phyloP scores from a whole-genome alignment of 2,888 invertebrate species.

The Caenorhabditis sulstoni region DNA sequence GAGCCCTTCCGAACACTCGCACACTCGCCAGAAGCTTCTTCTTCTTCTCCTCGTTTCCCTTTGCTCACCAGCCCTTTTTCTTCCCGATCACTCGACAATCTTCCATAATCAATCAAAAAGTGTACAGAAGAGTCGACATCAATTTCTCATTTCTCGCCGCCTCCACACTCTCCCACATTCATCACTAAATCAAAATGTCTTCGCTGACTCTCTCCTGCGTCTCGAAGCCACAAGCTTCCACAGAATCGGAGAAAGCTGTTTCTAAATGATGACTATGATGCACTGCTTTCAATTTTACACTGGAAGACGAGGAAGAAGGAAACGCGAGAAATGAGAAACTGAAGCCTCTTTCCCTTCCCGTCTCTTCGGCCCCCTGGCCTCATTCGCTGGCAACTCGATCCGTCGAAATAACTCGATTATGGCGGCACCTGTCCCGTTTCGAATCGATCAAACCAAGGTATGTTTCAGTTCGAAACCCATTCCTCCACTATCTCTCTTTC shows the following conservation, averaged over 20 bases:
- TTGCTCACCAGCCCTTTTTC: too few relatives aligned
- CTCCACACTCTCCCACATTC: too few relatives aligned
- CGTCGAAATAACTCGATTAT: constrained; percentile 47
- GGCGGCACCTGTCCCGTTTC: constrained; percentile 65
- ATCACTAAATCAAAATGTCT: neutral
- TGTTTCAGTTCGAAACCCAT: neutral
- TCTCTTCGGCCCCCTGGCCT: constrained; percentile 18
- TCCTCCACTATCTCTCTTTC: too few relatives aligned
- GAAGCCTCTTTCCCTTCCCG: constrained; percentile 22
- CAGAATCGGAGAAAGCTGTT: neutral
- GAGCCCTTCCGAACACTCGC: too few relatives aligned
- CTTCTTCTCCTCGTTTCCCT: too few relatives aligned
- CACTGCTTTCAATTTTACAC: constrained; percentile 54
- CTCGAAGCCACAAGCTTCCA: constrained; percentile 15
- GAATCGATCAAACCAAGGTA: constrained; percentile 57
- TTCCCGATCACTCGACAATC: too few relatives aligned
- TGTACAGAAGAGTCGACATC: too few relatives aligned
- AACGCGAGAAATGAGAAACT: too few relatives aligned
- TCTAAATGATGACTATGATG: constrained; percentile 35
- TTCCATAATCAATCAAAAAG: too few relatives aligned
- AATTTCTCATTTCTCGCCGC: too few relatives aligned
- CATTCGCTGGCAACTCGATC: neutral
- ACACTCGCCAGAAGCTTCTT: too few relatives aligned
- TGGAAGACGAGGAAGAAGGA: neutral
- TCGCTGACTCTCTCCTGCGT: neutral